Evolutionary conservation across 2,797 vertebrate species (phyloP), one percentile per base, ranked within the genome.

Genomic region (Myotis daubentonii): DNA sequence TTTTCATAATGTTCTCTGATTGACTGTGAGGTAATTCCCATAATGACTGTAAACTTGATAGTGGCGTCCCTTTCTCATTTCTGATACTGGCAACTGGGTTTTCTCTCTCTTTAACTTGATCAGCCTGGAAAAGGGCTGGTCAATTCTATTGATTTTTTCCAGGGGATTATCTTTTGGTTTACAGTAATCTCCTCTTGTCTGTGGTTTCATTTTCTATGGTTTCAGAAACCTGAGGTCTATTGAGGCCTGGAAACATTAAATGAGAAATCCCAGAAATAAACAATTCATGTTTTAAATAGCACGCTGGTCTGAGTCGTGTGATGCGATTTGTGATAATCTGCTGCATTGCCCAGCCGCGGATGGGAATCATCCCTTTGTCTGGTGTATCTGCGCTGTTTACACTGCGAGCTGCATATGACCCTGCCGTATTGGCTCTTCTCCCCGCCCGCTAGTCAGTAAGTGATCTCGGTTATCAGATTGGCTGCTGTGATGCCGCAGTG

Each of bases 341-440:
- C 22, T 47, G 57, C 80, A 16, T 49, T 41, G 41, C 22, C 0
- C 74, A 36, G 74, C 60, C 41, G 28, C 13, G 28, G 60, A 30
- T 62, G 28, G 60, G 28, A 30, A 15, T 7, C 60, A 28, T 30
- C 60, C 13, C 60, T 62, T 6, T 13, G 57, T 60, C 25, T 62
- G 60, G 60, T 28, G 28, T 13, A 30, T 2, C 13, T 62, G 36
- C 1, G 4, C 33, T 3, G 51, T 55, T 16, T 23, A 38, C 22
- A 0, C 25, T 30, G 9, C 23, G 8, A 6, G 11, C 38, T 30
- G 19, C 2, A 12, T 44, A n/a, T 3, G 6, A 57, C 3, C 28
- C 10, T 2, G 38, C 57, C 44, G 25, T 12, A 3, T 55, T 13
- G 28, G 3, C 78, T 8, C 38, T 20, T 19, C 74, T 60, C 15